Conservation (phyloP, 2,113 vertebrate species). For the Ramphastos sulfuratus region DNA sequence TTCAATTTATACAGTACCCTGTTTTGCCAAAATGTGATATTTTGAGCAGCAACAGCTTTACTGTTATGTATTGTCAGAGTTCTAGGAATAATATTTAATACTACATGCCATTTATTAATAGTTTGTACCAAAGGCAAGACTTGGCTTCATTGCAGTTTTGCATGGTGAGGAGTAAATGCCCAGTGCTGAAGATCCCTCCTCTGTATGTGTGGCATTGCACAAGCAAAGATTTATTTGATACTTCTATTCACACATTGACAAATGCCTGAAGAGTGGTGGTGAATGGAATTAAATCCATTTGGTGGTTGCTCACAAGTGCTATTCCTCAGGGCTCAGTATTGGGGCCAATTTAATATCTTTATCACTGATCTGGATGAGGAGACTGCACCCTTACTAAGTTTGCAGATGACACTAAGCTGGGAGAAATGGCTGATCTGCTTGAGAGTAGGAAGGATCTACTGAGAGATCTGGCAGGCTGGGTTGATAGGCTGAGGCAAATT, state of each 20-base stretch:
- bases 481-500: no score
- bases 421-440: no score
- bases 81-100: neutral
- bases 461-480: no score
- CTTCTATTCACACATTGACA: neutral
- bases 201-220: neutral
- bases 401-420: no score
- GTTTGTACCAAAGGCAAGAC: neutral
- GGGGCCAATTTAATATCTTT: no score
- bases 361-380: no score
- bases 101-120: neutral
- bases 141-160: neutral
- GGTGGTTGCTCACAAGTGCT: no score
- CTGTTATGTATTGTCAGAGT: neutral
- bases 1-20: neutral
- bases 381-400: no score
- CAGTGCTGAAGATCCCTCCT: neutral
- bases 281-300: no score
- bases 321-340: no score
- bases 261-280: no score
- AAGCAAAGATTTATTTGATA: neutral
- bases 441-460: no score
- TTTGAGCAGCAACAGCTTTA: constrained; percentile 12
- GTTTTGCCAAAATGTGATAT: constrained; percentile 5
- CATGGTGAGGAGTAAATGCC: neutral